Evolutionary conservation across 2,888 invertebrate genomes (phyloP), one percentile per base, ranked within the genome.

Genomic region (Nemotelus pantherinus): DNA sequence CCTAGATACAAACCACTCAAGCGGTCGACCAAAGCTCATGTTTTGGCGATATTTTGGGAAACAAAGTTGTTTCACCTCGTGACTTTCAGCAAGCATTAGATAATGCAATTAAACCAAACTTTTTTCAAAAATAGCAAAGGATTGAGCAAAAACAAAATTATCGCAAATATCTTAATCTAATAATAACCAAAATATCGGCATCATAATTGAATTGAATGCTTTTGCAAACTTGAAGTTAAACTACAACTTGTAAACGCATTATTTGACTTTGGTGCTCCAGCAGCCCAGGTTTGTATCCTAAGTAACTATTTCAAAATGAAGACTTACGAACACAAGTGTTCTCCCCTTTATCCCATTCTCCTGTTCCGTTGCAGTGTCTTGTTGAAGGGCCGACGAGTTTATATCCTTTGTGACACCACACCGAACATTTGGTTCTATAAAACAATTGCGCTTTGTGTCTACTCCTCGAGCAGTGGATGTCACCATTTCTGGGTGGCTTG

Each of bases 321-420:
- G 44, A 88, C 88, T 89, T 87, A 89, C 90, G 88, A 80, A 89
- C 80, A 83, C 91, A 92, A 78, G 83, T 83, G 65, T 89, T 88
- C 64, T 88, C 88, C 58, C 86, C 85, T 47, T 85, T 84, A 80
- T 89, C 89, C 85, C 88, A 88, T 88, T 89, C 89, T 64, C 87
- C 88, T 3, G 86, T 84, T 25, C 85, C 83, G 76, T 87, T 88
- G 81, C 92, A 92, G 79, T 85, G 86, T 74, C 89, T 86, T 45
- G 87, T 84, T 44, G 88, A 84, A 7, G 89, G 86, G 47, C 91
- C 92, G 68, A 88, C 85, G 43, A 91, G 83, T 81, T 87, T 88
- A 82, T 87, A 91, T 5, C 90, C 91, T 2, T 82, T 75, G 64
- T 85, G 83, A 80, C 87, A 87, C 83, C 83, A 83, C 3, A 88